A percentile compares a stretch with the other conserved stretches of the same genome.
phyloP scores from a whole-genome alignment of 37 sponge, comb jelly and placozoan genomes.

The Petrosia ficiformis region DNA sequence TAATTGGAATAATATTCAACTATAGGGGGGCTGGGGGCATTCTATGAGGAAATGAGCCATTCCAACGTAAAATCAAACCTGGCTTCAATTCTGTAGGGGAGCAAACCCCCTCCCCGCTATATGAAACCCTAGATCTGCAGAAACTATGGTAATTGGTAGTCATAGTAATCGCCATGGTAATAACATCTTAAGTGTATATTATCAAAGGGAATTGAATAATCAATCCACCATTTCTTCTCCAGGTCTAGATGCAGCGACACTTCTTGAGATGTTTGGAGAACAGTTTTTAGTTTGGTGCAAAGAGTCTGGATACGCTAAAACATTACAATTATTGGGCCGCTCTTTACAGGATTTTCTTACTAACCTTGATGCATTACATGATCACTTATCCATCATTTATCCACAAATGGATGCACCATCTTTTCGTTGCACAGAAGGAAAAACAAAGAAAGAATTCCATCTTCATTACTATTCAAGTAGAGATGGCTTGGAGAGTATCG shows the following conservation, averaged over 20 bases:
- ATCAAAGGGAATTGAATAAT: background rate
- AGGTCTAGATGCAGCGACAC: conserved; percentile 60
- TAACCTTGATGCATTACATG: conserved; percentile 90
- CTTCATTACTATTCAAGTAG: conserved; percentile 83
- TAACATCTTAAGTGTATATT: background rate
- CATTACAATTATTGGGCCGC: conserved; percentile 71
- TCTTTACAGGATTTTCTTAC: conserved; percentile 81
- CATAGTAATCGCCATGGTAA: background rate
- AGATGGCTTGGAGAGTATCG: conserved; percentile 65
- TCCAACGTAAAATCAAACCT: no score
- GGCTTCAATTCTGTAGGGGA: no score
- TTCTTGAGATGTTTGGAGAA: conserved; percentile 90
- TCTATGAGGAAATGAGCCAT: no score
- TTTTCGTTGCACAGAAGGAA: conserved; percentile 74
- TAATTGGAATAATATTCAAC: no score
- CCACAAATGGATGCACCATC: conserved; percentile 88
- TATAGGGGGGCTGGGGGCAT: no score
- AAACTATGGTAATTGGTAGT: background rate
- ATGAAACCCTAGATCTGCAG: no score
- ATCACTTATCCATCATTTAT: conserved; percentile 88
- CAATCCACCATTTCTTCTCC: background rate
- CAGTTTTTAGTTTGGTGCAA: conserved; percentile 86
- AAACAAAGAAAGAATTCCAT: conserved; percentile 40
- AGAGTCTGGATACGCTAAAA: conserved; percentile 86
- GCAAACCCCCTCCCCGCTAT: no score